These are phyloP conservation scores for Falcunculus frontatus DNA, from an alignment of 2,113 vertebrate genomes.

Conservation along the genomic window DNA sequence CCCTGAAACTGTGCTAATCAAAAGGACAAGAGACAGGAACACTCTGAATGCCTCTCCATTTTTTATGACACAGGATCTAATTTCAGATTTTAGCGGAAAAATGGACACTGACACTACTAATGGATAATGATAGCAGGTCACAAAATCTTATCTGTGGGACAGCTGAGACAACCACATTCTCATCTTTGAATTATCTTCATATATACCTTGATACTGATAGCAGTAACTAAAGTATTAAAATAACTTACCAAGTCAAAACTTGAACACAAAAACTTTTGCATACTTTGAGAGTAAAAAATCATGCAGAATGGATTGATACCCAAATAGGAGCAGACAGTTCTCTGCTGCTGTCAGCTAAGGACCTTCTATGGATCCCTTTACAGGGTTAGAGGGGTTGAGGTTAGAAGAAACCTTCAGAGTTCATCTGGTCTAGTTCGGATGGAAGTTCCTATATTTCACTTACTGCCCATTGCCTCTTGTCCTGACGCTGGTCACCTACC, in stretches of 20 bases:
- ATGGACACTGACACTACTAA: background rate
- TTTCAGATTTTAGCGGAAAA: background rate
- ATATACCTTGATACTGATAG: background rate
- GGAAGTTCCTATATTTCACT: background rate
- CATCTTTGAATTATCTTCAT: background rate
- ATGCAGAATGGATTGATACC: accelerated
- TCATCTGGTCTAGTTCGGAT: background rate
- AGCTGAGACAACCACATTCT: background rate
- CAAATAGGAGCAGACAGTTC: background rate
- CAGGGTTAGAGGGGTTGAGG: background rate
- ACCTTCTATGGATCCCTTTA: background rate
- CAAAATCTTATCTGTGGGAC: background rate
- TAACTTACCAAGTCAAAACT: background rate
- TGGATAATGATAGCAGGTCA: background rate
- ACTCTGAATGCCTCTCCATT: background rate
- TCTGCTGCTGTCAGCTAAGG: background rate
- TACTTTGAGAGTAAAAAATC: background rate
- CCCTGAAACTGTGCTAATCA: background rate
- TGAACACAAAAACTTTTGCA: background rate
- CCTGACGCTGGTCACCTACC: background rate
- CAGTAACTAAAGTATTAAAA: background rate
- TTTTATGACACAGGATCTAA: background rate
- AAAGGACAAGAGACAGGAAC: background rate
- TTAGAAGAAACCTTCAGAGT: background rate
- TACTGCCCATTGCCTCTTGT: background rate